Evolutionary conservation across 2,888 invertebrate species (phyloP), one percentile per base, ranked within the genome.

Genomic region (Rambutsinella grinnellia): DNA sequence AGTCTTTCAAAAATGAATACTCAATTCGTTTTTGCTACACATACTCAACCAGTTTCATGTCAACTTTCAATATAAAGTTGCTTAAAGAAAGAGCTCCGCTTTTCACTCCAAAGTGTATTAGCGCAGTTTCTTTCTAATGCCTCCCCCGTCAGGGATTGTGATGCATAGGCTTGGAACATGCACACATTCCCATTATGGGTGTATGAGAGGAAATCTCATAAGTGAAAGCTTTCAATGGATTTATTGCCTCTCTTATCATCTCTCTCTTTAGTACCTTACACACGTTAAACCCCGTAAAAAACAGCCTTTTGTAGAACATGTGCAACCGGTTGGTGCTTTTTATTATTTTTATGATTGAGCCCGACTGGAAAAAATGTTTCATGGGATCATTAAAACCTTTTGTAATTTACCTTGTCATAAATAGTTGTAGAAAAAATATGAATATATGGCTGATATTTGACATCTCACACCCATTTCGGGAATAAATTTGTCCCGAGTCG

Each of bases 21-120:
- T 68, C 17, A 60, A 15, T 13, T 54, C 46, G 44, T 47, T 61
- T 49, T 19, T 71, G 24, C 69, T 53, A 51, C 61, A 60, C 61
- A 51, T n/a, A n/a, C n/a, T 36, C 47, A 69, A 54, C 69, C 63
- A 71, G 63, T 71, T 71, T 71, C 70, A 63, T 71, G 70, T 54
- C 70, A 71, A 57, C 57, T 61, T 61, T 28, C 62, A 62, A 71
- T 71, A 61, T 44, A 5, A 5, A 21, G 15, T 15, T n/a, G 6
- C 13, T 44, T 44, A 13, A 10, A 44, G 13, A 44, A 13, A 44
- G n/a, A 51, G 63, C 54, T 53, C 36, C 53, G 53, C 28, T 53
- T 53, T 63, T 28, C 49, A 44, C 10, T 44, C 46, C 46, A 23
- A 46, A 67, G 58, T 67, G 67, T 49, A 49, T 47, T 67, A 67